These are phyloP conservation scores for Chrysomallon squamiferum DNA, from an alignment of 1,140 invertebrate genomes.

Conservation along the genomic window DNA sequence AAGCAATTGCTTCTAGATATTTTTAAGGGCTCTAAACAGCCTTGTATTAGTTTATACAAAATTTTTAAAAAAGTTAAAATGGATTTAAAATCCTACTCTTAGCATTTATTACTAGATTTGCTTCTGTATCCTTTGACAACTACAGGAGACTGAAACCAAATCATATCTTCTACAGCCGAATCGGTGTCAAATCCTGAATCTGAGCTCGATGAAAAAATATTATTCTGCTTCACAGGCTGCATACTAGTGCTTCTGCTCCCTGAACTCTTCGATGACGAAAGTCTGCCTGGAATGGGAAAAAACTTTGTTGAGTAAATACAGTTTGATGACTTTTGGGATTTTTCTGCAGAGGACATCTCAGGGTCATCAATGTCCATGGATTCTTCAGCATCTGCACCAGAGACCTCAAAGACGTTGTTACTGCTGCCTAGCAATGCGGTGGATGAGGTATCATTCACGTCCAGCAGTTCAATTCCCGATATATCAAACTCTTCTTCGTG, in stretches of 20 bases:
- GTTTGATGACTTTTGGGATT: no score
- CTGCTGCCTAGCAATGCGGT: background rate
- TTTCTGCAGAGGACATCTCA: no score
- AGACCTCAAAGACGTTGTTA: no score
- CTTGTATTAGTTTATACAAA: no score
- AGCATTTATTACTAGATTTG: background rate
- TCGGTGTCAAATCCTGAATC: background rate
- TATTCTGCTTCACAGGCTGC: background rate
- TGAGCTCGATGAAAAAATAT: background rate
- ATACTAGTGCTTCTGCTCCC: background rate
- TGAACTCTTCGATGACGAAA: background rate
- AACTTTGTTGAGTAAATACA: no score
- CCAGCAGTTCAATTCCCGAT: constrained; percentile 46
- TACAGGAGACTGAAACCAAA: constrained; percentile 1
- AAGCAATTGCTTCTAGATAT: no score
- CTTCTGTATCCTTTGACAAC: background rate
- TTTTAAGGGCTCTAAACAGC: no score
- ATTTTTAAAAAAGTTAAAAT: no score
- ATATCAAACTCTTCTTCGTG: constrained; percentile 37
- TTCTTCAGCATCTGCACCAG: no score
- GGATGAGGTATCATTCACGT: constrained; percentile 13
- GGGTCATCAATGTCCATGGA: no score
- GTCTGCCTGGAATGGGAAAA: background rate
- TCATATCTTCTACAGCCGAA: background rate
- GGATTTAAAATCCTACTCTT: no score